These are phyloP conservation scores for Hirundo rustica DNA, from an alignment of 2,797 vertebrate genomes.

Conservation along the genomic window DNA sequence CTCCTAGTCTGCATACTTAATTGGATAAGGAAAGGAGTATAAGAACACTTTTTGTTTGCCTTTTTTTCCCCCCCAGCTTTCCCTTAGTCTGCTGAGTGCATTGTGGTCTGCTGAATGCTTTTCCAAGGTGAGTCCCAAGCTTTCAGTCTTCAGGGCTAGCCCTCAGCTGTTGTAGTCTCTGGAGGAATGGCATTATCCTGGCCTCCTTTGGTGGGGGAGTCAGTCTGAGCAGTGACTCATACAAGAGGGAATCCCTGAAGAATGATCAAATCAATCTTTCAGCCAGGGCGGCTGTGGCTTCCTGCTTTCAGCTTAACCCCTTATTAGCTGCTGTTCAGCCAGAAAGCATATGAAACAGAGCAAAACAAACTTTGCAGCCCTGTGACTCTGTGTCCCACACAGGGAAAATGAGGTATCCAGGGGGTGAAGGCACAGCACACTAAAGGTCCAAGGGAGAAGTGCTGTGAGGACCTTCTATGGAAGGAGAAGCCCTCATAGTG, in stretches of 20 bases:
- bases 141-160: conserved; percentile 47
- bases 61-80: not conserved
- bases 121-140: conserved; percentile 31
- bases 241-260: conserved; percentile 85
- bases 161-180: conserved; percentile 71
- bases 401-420: not conserved
- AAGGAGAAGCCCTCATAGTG: not conserved
- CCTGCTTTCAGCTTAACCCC: conserved; percentile 57
- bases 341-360: not conserved
- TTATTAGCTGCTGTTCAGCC: not conserved
- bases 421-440: not conserved
- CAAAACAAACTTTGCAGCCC: not conserved
- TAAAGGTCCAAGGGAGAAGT: fast-evolving
- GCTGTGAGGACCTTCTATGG: not conserved
- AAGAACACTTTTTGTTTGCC: conserved; percentile 6
- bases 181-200: conserved; percentile 72
- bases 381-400: not conserved
- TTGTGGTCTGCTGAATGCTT: conserved; percentile 20
- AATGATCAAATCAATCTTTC: conserved; percentile 74
- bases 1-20: conserved; percentile 28
- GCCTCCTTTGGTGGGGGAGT: conserved; percentile 61
- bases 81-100: not conserved
- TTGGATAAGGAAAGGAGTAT: not conserved
- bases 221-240: conserved; percentile 81
- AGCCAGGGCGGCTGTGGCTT: conserved; percentile 7